Evolutionary conservation across 2,888 invertebrate genomes (phyloP).

Genomic region (Drosophila pseudotakahashii): DNA sequence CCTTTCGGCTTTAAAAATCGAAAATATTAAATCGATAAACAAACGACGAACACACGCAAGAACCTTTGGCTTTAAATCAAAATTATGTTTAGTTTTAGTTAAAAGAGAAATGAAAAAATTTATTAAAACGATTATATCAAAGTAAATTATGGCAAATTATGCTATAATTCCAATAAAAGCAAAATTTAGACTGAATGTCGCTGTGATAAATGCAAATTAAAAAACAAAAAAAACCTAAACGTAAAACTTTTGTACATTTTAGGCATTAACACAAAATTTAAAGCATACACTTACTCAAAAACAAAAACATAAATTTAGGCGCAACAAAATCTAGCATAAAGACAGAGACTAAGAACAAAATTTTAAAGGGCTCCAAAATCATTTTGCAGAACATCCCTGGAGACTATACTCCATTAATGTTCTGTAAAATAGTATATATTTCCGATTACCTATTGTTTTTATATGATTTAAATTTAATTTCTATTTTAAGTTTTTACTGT

Average conservation of each 20-base stretch:
- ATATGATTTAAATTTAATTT: constrained; percentile 1
- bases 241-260: constrained; percentile 83
- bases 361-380: constrained; percentile 37
- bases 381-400: constrained; percentile 17
- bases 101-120: constrained; percentile 53
- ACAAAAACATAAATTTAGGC: constrained; percentile 74
- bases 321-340: constrained; percentile 61
- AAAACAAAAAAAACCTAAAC: constrained; percentile 52
- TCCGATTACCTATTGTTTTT: not conserved
- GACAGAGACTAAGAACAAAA: constrained; percentile 52
- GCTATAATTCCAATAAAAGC: constrained; percentile 83
- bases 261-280: constrained; percentile 72
- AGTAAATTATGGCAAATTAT: constrained; percentile 76
- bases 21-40: constrained; percentile 36
- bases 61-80: constrained; percentile 78
- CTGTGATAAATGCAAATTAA: constrained; percentile 81
- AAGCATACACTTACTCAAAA: constrained; percentile 62
- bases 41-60: constrained; percentile 53
- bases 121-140: constrained; percentile 66
- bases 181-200: constrained; percentile 84
- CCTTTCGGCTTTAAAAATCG: constrained; percentile 71
- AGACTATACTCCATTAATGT: constrained; percentile 1
- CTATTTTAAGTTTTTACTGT: constrained; percentile 10
- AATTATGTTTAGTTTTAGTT: constrained; percentile 76
- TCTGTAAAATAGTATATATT: constrained; percentile 19